Evolutionary conservation across 2,888 invertebrate species (phyloP), one percentile per base, ranked within the genome.

Genomic region (Mamestra brassicae): DNA sequence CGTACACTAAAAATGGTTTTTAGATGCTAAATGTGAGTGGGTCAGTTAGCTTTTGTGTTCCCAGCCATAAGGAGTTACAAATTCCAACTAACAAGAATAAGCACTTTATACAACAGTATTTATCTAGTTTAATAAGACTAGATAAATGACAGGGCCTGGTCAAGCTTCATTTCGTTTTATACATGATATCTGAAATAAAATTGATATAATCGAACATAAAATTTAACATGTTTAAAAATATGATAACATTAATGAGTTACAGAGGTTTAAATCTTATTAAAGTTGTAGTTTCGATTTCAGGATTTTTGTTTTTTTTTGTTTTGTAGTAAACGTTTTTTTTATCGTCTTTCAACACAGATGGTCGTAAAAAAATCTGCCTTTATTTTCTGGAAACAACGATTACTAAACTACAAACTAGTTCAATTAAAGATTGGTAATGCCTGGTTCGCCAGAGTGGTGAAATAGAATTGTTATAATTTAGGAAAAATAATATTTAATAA

Each of bases 1-100:
- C 72, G 63, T 76, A 38, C 54, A 55, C 64, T 3, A 73, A 57
- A 79, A 61, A 26, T 61, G 15, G 42, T 2, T 61, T 61, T 64
- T 50, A 64, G 42, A 68, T 58, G 52, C 8, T 15, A 65, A 50
- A 34, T 66, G 1, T 60, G 45, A 74, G 26, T 54, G 36, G n/a
- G 38, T 60, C 36, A 45, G 67, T 47, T 38, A 45, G 58, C 64
- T 17, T 55, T 78, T 80, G 75, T 75, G 69, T 68, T 60, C n/a
- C 13, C 52, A 69, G 68, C 34, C 36, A n/a, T 55, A 68, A 36
- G 34, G 10, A 55, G 42, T 64, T 15, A 55, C 50, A 79, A 61
- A 78, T 68, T 45, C 1, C 55, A 55, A 52, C 50, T 45, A 74
- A 78, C 67, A 68, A n/a, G 68, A 50, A 64, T 74, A 64, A 55